phyloP scores from a whole-genome alignment of 2,113 vertebrate genomes.

The Bufo gargarizans region DNA sequence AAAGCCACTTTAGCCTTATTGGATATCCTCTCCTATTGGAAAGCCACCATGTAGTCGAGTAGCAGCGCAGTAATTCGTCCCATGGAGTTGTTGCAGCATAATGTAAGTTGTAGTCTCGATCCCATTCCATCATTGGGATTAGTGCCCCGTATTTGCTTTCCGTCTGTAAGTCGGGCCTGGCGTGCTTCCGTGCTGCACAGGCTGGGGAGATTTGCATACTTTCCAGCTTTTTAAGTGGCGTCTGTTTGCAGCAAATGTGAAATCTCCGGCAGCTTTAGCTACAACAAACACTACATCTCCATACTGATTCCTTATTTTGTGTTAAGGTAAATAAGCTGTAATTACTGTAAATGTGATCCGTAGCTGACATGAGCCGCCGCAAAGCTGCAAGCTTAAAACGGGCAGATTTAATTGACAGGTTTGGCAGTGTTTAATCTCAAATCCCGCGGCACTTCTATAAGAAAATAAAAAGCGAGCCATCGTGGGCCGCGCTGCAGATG shows the following conservation, averaged over 20 bases:
- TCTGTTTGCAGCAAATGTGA: slow-evolving; percentile 83
- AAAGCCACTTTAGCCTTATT: too few species aligned
- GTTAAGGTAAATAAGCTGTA: slow-evolving; percentile 99
- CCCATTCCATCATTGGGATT: slow-evolving; percentile 65
- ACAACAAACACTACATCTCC: slow-evolving; percentile 99
- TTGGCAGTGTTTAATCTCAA: slow-evolving; percentile 54
- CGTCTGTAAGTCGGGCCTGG: slow-evolving; percentile 70
- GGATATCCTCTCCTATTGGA: too few species aligned
- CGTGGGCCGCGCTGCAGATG: not conserved
- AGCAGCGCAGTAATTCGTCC: not conserved
- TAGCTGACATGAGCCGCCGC: slow-evolving; percentile 97
- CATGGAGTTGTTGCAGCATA: slow-evolving; percentile 2
- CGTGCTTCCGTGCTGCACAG: slow-evolving; percentile 43
- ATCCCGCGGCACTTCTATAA: slow-evolving; percentile 23
- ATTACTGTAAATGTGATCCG: slow-evolving; percentile 99
- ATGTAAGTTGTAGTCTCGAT: not conserved
- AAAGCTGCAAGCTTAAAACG: slow-evolving; percentile 95
- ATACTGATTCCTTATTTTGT: slow-evolving; percentile 99
- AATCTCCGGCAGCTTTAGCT: slow-evolving; percentile 90
- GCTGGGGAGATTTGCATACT: slow-evolving; percentile 76
- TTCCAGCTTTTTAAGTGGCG: slow-evolving; percentile 80
- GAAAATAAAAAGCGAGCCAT: slow-evolving; percentile 6
- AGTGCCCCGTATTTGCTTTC: slow-evolving; percentile 73
- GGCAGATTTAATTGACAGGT: slow-evolving; percentile 94
- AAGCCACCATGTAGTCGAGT: too few species aligned